Evolutionary conservation across 2,797 vertebrate genomes (phyloP).

Genomic region (Onychomys leucogaster): DNA sequence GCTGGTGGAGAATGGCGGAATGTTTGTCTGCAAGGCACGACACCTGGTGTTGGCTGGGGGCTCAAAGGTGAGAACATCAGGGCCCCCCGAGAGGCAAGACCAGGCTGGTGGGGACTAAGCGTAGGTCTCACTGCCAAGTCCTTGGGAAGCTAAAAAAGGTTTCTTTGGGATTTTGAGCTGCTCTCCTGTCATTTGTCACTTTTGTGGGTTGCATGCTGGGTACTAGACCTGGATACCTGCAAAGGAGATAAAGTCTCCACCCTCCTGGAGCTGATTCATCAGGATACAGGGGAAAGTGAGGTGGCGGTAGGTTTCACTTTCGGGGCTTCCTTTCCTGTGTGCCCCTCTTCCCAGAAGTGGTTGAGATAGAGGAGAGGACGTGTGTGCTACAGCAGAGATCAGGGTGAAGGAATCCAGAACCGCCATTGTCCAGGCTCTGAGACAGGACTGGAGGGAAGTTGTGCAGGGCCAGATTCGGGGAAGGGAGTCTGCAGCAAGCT

Average conservation of each 20-base stretch:
- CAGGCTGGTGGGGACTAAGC: no score
- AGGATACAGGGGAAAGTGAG: accelerated
- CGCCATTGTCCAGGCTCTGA: background rate
- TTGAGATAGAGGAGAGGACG: background rate
- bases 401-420: background rate
- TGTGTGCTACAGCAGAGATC: background rate
- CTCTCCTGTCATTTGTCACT: background rate
- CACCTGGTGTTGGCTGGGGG: constrained; percentile 95
- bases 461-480: background rate
- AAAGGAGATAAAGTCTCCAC: background rate
- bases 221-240: background rate
- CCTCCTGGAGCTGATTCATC: background rate
- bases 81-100: background rate
- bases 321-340: background rate
- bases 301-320: accelerated
- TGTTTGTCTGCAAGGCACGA: constrained; percentile 97
- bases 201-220: background rate
- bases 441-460: background rate
- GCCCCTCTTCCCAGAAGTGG: background rate
- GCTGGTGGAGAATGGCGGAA: constrained; percentile 97
- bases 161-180: background rate
- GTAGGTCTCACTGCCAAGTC: background rate
- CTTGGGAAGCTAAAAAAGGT: background rate
- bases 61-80: constrained; percentile 91
- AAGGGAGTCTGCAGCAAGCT: background rate